Conservation (phyloP, 2,113 vertebrate genomes). For the Eidolon helvum region DNA sequence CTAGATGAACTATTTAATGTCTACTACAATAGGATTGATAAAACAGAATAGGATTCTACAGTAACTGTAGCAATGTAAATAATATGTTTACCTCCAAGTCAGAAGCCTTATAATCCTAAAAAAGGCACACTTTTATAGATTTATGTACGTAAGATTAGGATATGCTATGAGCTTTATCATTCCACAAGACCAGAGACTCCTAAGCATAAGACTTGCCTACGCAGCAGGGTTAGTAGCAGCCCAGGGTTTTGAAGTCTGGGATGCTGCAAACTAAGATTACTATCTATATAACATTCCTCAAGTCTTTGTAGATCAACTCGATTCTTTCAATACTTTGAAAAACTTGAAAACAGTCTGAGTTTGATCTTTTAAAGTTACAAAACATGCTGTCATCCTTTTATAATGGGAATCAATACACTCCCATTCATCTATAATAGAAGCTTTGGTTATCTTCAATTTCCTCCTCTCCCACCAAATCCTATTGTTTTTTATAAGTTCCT, state of each 20-base stretch:
- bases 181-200: background rate
- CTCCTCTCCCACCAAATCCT: background rate
- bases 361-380: background rate
- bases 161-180: background rate
- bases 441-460: background rate
- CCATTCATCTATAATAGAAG: background rate
- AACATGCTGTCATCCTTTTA: background rate
- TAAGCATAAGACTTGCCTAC: background rate
- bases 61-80: background rate
- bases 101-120: background rate
- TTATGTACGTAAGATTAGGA: background rate
- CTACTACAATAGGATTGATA: background rate
- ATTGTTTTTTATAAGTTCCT: background rate
- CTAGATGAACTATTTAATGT: background rate
- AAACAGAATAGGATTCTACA: background rate
- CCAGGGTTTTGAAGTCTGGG: background rate
- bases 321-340: background rate
- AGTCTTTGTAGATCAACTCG: background rate
- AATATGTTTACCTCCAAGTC: background rate
- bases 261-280: background rate
- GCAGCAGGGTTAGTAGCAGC: background rate
- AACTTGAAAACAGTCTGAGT: no score
- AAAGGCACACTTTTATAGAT: background rate
- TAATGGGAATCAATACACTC: background rate
- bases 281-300: background rate